A percentile compares a stretch with the other conserved stretches of the same genome.
These are phyloP conservation scores for Tetramorium parvispinum DNA, from an alignment of 1,140 invertebrate species.

Conservation along the genomic window DNA sequence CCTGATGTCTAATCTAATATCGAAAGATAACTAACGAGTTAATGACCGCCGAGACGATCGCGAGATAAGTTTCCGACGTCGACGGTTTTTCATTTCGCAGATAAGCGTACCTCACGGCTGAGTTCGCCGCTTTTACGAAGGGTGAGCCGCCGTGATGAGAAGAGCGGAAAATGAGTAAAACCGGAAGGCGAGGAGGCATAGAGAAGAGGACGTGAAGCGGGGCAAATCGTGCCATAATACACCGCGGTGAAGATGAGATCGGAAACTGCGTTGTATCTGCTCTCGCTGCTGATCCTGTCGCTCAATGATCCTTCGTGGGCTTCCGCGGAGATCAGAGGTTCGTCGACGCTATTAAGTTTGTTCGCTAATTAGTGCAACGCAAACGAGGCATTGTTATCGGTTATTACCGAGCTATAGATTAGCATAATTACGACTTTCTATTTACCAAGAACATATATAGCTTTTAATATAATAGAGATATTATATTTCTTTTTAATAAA, in stretches of 20 bases:
- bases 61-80: neutral
- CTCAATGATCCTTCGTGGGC: slow-evolving; percentile 75
- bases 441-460: neutral
- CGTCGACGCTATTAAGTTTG: neutral
- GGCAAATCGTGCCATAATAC: neutral
- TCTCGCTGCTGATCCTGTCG: slow-evolving; percentile 73
- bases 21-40: neutral
- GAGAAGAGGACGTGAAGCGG: slow-evolving; percentile 39
- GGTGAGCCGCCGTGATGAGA: slow-evolving; percentile 29
- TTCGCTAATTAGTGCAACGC: slow-evolving; percentile 10
- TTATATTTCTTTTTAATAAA: neutral
- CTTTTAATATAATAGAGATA: too few species aligned
- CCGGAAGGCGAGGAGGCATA: slow-evolving; percentile 54
- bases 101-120: slow-evolving; percentile 70
- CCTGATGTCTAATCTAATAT: neutral
- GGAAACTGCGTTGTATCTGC: slow-evolving; percentile 75
- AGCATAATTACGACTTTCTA: neutral
- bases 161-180: slow-evolving; percentile 59
- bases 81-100: slow-evolving; percentile 58
- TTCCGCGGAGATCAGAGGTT: slow-evolving; percentile 78
- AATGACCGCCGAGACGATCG: neutral
- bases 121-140: neutral
- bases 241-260: slow-evolving; percentile 79
- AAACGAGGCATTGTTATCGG: neutral
- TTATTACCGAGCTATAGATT: neutral